Conservation (phyloP, 2,797 vertebrate species). For the Chromobotia macracanthus region DNA sequence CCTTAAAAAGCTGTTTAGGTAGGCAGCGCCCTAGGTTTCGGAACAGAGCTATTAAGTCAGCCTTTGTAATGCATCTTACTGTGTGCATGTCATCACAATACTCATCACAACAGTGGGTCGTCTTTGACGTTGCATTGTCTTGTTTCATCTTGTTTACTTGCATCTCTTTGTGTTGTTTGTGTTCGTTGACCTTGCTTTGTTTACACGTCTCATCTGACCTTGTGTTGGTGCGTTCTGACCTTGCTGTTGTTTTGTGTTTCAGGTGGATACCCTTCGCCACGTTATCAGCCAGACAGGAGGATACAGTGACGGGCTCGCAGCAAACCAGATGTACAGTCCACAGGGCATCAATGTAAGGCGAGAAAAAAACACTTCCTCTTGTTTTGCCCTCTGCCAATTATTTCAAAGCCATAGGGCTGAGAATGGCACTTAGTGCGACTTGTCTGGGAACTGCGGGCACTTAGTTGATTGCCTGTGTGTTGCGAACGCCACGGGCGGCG, state of each 20-base stretch:
- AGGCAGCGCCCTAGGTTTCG: neutral
- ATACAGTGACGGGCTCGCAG: too few relatives aligned
- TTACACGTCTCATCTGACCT: conserved; percentile 41
- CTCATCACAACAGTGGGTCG: neutral
- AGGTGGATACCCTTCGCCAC: too few relatives aligned
- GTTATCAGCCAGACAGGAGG: too few relatives aligned
- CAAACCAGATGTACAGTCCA: conserved; percentile 99
- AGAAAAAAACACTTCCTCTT: conserved; percentile 63
- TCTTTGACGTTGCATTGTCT: neutral
- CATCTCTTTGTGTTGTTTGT: conserved; percentile 12
- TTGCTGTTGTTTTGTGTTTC: conserved; percentile 77
- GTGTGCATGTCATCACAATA: neutral
- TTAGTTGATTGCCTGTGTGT: conserved; percentile 84
- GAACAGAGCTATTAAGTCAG: neutral
- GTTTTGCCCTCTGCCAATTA: conserved; percentile 84
- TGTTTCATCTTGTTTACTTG: conserved; percentile 1
- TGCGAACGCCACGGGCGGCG: conserved; percentile 78
- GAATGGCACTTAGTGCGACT: conserved; percentile 87
- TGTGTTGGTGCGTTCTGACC: conserved; percentile 14
- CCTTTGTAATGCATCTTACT: neutral
- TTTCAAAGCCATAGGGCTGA: conserved; percentile 89
- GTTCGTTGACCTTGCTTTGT: conserved; percentile 52
- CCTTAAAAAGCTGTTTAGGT: neutral
- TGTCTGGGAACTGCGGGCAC: conserved; percentile 84
- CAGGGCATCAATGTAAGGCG: conserved; percentile 98